Percentiles rank a stretch among this genome's conserved stretches.
phyloP scores from a whole-genome alignment of 2,113 vertebrate genomes.

The Charina bottae region DNA sequence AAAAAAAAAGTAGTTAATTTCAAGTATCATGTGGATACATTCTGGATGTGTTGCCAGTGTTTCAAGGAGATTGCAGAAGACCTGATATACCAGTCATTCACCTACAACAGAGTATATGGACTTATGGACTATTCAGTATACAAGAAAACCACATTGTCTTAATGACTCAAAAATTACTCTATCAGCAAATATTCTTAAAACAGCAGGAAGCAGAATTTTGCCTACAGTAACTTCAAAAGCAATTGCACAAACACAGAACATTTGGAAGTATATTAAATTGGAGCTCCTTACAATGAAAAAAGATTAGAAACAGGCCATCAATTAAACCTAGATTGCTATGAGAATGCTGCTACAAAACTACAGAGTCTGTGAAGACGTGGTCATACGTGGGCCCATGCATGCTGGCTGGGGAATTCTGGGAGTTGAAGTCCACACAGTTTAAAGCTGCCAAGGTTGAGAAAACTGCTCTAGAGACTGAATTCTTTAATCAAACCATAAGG shows the following conservation, averaged over 20 bases:
- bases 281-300: constrained; percentile 31
- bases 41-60: neutral
- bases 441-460: constrained; percentile 38
- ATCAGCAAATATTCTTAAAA: constrained; percentile 14
- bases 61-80: neutral
- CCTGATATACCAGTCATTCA: neutral
- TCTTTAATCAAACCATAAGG: constrained; percentile 74
- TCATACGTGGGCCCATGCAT: constrained; percentile 66
- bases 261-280: constrained; percentile 49
- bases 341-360: constrained; percentile 70
- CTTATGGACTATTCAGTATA: neutral
- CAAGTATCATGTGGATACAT: neutral
- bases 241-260: constrained; percentile 57
- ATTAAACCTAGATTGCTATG: constrained; percentile 64
- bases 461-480: constrained; percentile 71
- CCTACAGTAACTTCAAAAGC: constrained; percentile 46
- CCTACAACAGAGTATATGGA: neutral
- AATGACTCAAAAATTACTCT: constrained; percentile 11
- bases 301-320: constrained; percentile 69
- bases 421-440: too few relatives aligned
- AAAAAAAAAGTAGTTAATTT: too few relatives aligned
- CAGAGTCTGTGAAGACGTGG: constrained; percentile 67
- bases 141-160: neutral
- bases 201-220: constrained; percentile 45
- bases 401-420: too few relatives aligned